Conservation (phyloP, 2,797 vertebrate genomes). For the Tokudaia tokunoshimensis region DNA sequence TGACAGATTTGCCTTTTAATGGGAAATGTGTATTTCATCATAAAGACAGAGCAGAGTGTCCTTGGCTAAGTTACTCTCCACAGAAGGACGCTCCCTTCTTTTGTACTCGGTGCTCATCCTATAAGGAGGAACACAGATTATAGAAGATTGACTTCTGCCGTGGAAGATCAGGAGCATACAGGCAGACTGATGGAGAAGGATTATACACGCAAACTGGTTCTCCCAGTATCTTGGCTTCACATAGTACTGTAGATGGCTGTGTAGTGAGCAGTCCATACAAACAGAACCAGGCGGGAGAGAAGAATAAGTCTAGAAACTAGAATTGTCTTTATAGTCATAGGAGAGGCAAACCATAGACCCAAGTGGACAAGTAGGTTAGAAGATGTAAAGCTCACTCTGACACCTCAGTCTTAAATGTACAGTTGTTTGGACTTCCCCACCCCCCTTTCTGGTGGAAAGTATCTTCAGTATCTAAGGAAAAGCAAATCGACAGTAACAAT, state of each 20-base stretch:
- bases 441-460: not conserved
- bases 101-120: constrained; percentile 40
- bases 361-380: not conserved
- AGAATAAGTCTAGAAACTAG: constrained; percentile 5
- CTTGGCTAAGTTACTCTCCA: constrained; percentile 79
- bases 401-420: constrained; percentile 2
- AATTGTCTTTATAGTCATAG: constrained; percentile 12
- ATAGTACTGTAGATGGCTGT: not conserved
- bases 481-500: constrained; percentile 6
- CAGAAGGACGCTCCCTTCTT: constrained; percentile 80
- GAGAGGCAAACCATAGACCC: not conserved
- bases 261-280: not conserved
- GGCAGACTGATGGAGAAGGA: constrained; percentile 58
- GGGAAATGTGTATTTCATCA: constrained; percentile 82
- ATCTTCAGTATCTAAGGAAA: constrained; percentile 31
- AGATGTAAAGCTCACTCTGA: not conserved
- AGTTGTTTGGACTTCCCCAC: not conserved
- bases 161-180: constrained; percentile 46
- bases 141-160: constrained; percentile 67
- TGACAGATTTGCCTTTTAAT: constrained; percentile 86
- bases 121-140: constrained; percentile 70
- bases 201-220: constrained; percentile 47
- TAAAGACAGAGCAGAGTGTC: constrained; percentile 80
- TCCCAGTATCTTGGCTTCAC: not conserved
- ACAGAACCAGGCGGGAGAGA: not conserved